Base-by-base conservation (phyloP, 1,140 invertebrate genomes). In the Lepidurus apus region DNA sequence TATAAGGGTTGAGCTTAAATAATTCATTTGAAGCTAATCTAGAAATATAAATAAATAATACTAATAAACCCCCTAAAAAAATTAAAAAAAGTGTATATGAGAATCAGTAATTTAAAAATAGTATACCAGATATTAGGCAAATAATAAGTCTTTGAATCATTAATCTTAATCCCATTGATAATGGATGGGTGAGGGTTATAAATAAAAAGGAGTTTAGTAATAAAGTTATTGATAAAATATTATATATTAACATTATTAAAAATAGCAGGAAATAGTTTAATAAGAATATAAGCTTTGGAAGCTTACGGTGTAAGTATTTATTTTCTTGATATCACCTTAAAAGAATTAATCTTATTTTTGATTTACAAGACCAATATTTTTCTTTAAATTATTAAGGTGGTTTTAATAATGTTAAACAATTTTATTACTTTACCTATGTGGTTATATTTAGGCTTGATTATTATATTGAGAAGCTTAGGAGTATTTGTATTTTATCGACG, bases 361-460 rank as follows among this genome's bases (percentile, higher is more conserved):
- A 77, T 80, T 82, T 82, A 82, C 82, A 82, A 82, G 77, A 81
- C 79, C 77, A 82, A 79, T 77, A 76, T 82, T 82, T 80, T 82
- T 24, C n/a, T 74, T 80, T 82, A 81, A 82, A 82, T 77, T 82
- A 82, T 79, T 81, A 78, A 80, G 79, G 74, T 77, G n/a, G n/a
- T n/a, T n/a, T n/a, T n/a, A 78, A 78, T 78, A 73, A 65, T 53
- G 21, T 13, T 73, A 42, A 73, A 73, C 4, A n/a, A 42, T 53
- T 78, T 73, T 26, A 42, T 1, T 7, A 2, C 9, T 0, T 24
- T 21, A 0, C 13, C n/a, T 73, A 65, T 65, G 34, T 42, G 73
- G 17, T 11, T 42, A 4, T 2, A 42, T 74, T 1, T 78, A 0
- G 45, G 45, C 10, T 13, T 74, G 26, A 11, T 44, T 34, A 21